Evolutionary conservation across 2,888 invertebrate genomes (phyloP).

Genomic region (Hedychridium roseum): DNA sequence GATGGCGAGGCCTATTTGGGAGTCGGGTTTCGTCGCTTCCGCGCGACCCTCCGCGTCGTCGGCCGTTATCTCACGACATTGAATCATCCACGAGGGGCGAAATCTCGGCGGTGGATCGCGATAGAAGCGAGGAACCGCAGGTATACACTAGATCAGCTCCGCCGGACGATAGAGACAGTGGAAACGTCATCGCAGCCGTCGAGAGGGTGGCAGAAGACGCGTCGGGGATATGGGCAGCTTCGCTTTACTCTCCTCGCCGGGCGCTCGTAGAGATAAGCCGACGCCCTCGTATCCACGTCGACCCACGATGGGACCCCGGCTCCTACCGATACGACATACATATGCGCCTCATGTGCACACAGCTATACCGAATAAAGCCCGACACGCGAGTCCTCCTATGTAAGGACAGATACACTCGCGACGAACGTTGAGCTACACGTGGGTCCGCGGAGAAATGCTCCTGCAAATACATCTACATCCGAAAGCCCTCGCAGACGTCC

Average conservation of each 20-base stretch:
- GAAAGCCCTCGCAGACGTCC: too few relatives aligned
- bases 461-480: too few relatives aligned
- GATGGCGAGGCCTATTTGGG: too few relatives aligned
- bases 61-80: constrained; percentile 24
- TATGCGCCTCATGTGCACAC: background rate
- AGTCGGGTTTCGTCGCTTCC: too few relatives aligned
- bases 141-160: constrained; percentile 21
- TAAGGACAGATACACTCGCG: too few relatives aligned
- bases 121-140: constrained; percentile 42
- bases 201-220: constrained; percentile 10
- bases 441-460: too few relatives aligned
- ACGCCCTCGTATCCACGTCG: constrained; percentile 34
- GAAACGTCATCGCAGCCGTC: constrained; percentile 29
- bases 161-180: constrained; percentile 31
- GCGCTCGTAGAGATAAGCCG: constrained; percentile 52
- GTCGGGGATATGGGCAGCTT: constrained; percentile 39
- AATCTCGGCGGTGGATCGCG: constrained; percentile 18
- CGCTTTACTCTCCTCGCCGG: constrained; percentile 42
- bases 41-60: too few relatives aligned
- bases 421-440: too few relatives aligned
- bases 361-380: too few relatives aligned
- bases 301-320: constrained; percentile 30
- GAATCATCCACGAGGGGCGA: constrained; percentile 25
- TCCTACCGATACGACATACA: background rate
- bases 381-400: too few relatives aligned